A percentile compares a stretch with the other conserved stretches of the same genome.
Conservation (phyloP, 2,113 vertebrate species). For the Melanotaenia duboulayi region DNA sequence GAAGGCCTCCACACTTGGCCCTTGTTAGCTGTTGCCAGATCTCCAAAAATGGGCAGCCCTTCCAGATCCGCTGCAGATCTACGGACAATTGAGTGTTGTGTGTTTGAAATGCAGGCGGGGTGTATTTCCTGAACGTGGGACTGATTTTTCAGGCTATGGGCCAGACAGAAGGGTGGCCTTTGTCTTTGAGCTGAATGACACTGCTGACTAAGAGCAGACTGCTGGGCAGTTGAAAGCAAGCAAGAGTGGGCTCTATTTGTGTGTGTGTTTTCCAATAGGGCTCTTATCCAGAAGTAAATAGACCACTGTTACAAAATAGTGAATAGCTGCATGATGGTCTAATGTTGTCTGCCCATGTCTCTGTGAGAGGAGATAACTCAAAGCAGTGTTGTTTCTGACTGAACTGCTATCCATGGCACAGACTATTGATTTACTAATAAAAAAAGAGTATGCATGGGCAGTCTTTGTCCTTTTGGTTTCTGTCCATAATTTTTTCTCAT, state of each 20-base stretch:
- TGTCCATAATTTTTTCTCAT: background rate
- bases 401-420: slow-evolving; percentile 30
- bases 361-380: slow-evolving; percentile 33
- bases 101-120: slow-evolving; percentile 67
- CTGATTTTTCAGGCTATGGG: slow-evolving; percentile 79
- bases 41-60: slow-evolving; percentile 82
- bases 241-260: slow-evolving; percentile 67
- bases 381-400: slow-evolving; percentile 47
- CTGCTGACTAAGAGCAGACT: slow-evolving; percentile 70
- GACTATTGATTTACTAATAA: slow-evolving; percentile 48
- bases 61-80: slow-evolving; percentile 80
- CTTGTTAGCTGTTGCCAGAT: slow-evolving; percentile 67
- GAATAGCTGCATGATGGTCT: slow-evolving; percentile 28
- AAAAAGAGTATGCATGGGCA: slow-evolving; percentile 14
- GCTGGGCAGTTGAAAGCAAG: slow-evolving; percentile 57
- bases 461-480: background rate
- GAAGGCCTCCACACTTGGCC: slow-evolving; percentile 66
- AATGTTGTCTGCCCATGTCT: slow-evolving; percentile 54
- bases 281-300: slow-evolving; percentile 72
- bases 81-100: slow-evolving; percentile 83
- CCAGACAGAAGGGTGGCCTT: slow-evolving; percentile 83
- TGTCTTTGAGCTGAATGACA: slow-evolving; percentile 79
- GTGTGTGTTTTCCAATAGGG: slow-evolving; percentile 62
- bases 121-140: slow-evolving; percentile 82
- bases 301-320: slow-evolving; percentile 50